Percentiles rank a stretch among this genome's conserved stretches.
Evolutionary conservation across 2,797 vertebrate species (phyloP).

Genomic region (Coranthus polyacanthus): DNA sequence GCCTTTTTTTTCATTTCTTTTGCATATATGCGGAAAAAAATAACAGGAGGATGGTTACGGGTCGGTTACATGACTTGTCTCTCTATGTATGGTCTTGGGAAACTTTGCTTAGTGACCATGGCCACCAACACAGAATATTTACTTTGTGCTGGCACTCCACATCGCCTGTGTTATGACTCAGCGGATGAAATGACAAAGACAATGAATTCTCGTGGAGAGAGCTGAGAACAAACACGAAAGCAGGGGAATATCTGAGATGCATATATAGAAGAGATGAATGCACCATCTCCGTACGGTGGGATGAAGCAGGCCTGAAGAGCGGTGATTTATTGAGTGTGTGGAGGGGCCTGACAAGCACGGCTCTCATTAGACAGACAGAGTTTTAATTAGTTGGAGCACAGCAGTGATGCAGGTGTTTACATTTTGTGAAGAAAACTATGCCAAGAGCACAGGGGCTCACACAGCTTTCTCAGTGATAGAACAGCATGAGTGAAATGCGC

Average conservation of each 20-base stretch:
- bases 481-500: slow-evolving; percentile 49
- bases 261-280: slow-evolving; percentile 61
- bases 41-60: slow-evolving; percentile 18
- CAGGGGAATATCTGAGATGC: slow-evolving; percentile 56
- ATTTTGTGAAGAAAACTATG: slow-evolving; percentile 74
- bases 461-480: slow-evolving; percentile 56
- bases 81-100: slow-evolving; percentile 7
- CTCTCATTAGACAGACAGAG: slow-evolving; percentile 83
- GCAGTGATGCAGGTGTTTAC: slow-evolving; percentile 80
- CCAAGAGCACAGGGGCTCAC: slow-evolving; percentile 68
- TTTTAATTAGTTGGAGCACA: slow-evolving; percentile 80
- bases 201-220: slow-evolving; percentile 65
- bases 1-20: slow-evolving; percentile 6
- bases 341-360: slow-evolving; percentile 76
- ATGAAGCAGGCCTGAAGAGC: slow-evolving; percentile 73
- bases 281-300: slow-evolving; percentile 54
- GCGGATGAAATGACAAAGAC: slow-evolving; percentile 54
- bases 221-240: slow-evolving; percentile 61
- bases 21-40: no score
- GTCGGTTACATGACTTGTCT: slow-evolving; percentile 45
- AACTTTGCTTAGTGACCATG: slow-evolving; percentile 51
- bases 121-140: slow-evolving; percentile 62
- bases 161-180: slow-evolving; percentile 61
- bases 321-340: slow-evolving; percentile 82
- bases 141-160: slow-evolving; percentile 62